Evolutionary conservation across 1,140 invertebrate species (phyloP).

Genomic region (Mizuhopecten yessoensis): DNA sequence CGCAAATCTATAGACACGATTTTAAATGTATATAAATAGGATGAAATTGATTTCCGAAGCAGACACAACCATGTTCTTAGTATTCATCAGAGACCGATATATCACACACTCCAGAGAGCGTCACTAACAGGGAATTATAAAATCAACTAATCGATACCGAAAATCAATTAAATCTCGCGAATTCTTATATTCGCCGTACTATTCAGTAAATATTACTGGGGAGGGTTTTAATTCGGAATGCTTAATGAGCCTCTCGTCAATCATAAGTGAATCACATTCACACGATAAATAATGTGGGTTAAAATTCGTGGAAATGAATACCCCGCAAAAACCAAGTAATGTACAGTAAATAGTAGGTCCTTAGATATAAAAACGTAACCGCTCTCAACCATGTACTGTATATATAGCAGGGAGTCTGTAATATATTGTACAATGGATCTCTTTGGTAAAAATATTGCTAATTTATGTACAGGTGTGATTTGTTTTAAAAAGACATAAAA

Average conservation of each 20-base stretch:
- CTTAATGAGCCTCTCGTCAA: background rate
- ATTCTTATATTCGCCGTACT: background rate
- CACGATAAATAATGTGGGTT: background rate
- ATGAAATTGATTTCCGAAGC: conserved; percentile 10
- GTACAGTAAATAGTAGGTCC: background rate
- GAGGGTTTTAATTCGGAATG: background rate
- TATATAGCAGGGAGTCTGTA: background rate
- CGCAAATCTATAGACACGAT: background rate
- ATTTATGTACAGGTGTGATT: background rate
- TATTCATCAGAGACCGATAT: background rate
- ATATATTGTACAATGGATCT: background rate
- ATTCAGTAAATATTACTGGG: background rate
- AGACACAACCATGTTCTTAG: conserved; percentile 24
- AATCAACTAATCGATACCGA: background rate
- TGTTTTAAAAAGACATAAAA: conserved; percentile 32
- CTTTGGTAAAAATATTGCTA: conserved; percentile 39
- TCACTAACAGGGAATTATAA: background rate
- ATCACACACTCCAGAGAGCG: background rate
- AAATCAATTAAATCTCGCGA: background rate
- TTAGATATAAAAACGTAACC: conserved; percentile 12
- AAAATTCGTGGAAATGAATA: conserved; percentile 1
- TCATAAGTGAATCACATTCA: background rate
- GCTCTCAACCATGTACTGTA: background rate
- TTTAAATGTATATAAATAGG: background rate
- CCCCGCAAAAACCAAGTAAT: background rate